A percentile compares a stretch with the other conserved stretches of the same genome.
phyloP scores from a whole-genome alignment of 1,140 invertebrate species.

The Brachionus plicatilis region DNA sequence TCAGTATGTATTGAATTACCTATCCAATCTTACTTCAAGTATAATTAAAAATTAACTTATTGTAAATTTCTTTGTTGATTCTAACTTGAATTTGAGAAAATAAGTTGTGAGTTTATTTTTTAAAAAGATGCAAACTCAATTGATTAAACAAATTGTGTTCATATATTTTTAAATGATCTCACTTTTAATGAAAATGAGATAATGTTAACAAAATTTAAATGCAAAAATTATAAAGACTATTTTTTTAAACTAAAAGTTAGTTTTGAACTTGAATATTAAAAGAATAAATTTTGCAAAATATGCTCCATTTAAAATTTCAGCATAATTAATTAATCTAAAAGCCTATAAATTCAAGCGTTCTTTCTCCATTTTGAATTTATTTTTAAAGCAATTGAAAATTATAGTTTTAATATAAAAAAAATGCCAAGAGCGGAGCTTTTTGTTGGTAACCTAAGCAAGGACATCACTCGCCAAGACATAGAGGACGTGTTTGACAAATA shows the following conservation, averaged over 20 bases:
- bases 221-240: background rate
- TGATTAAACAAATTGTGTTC: too few relatives aligned
- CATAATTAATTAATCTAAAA: background rate
- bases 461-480: constrained; percentile 44
- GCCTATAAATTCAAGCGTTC: background rate
- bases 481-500: constrained; percentile 47
- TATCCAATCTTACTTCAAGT: too few relatives aligned
- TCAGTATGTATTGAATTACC: too few relatives aligned
- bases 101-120: too few relatives aligned
- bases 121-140: too few relatives aligned
- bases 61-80: too few relatives aligned
- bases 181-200: too few relatives aligned
- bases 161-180: too few relatives aligned
- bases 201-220: too few relatives aligned
- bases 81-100: too few relatives aligned
- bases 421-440: constrained; percentile 42
- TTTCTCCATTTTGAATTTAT: background rate
- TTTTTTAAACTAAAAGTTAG: background rate
- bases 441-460: constrained; percentile 45
- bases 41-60: too few relatives aligned
- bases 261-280: background rate
- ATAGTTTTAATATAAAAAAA: background rate
- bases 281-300: background rate
- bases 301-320: background rate
- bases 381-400: background rate